Percentiles rank a stretch among this genome's conserved stretches.
These are phyloP conservation scores for Gnathonemus longibarbis DNA, from an alignment of 2,113 vertebrate genomes.

Conservation along the genomic window DNA sequence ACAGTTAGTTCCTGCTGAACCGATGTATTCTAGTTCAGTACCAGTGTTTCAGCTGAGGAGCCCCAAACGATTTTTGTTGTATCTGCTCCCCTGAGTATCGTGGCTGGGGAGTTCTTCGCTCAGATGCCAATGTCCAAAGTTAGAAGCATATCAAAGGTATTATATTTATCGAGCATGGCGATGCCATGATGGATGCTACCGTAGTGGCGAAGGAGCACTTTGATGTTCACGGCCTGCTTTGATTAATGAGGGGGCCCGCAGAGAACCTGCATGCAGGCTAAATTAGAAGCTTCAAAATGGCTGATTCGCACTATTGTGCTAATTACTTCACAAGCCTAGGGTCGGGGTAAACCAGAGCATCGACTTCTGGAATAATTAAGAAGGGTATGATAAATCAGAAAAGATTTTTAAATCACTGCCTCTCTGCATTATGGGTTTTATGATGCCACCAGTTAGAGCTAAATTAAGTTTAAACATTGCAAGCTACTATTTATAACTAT, in stretches of 20 bases:
- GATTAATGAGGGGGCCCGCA: slow-evolving; percentile 75
- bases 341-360: slow-evolving; percentile 56
- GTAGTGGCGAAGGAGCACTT: slow-evolving; percentile 62
- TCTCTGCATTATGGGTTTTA: slow-evolving; percentile 17
- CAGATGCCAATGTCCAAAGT: slow-evolving; percentile 52
- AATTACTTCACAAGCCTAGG: slow-evolving; percentile 76
- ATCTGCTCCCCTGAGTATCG: slow-evolving; percentile 12
- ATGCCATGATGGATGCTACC: slow-evolving; percentile 68
- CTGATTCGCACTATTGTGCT: slow-evolving; percentile 78
- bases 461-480: background rate
- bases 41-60: background rate
- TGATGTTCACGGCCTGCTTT: slow-evolving; percentile 72
- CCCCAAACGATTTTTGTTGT: background rate
- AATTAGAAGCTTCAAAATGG: slow-evolving; percentile 78
- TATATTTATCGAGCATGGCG: slow-evolving; percentile 63
- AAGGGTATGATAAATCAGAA: slow-evolving; percentile 28
- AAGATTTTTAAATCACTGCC: slow-evolving; percentile 25
- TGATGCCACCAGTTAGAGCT: slow-evolving; percentile 3
- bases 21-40: background rate
- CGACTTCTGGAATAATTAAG: slow-evolving; percentile 30
- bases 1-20: background rate
- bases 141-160: slow-evolving; percentile 64
- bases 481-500: background rate
- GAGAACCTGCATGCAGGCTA: slow-evolving; percentile 68
- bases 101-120: slow-evolving; percentile 41